Evolutionary conservation across 35 echinoderm and acorn worm species (phyloP).

Genomic region (Ophiothrix spiculata): DNA sequence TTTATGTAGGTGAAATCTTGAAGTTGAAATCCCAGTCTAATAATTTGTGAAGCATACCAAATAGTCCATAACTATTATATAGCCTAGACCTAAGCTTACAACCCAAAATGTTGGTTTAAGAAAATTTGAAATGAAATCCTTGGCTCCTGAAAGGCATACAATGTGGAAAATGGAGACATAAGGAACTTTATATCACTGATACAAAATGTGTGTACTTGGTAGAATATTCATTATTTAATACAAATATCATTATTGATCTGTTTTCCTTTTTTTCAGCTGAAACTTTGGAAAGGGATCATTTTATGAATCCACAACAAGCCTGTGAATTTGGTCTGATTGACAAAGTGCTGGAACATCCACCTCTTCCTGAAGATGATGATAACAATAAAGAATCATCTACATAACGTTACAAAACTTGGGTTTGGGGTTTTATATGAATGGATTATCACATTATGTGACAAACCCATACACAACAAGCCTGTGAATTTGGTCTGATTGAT

Average conservation of each 20-base stretch:
- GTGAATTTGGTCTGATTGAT: slow-evolving; percentile 90
- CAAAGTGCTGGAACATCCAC: slow-evolving; percentile 91
- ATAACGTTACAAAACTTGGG: too few relatives aligned
- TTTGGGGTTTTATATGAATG: too few relatives aligned
- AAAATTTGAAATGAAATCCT: neutral
- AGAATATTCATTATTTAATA: neutral
- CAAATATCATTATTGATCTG: neutral
- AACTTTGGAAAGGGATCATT: slow-evolving; percentile 89
- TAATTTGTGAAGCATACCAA: too few relatives aligned
- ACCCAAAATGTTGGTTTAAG: neutral
- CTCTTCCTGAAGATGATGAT: slow-evolving; percentile 44
- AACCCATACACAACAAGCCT: slow-evolving; percentile 76
- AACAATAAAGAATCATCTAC: slow-evolving; percentile 3
- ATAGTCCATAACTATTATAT: too few relatives aligned
- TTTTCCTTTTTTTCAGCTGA: slow-evolving; percentile 50
- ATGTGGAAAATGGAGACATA: neutral
- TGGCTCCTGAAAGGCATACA: neutral
- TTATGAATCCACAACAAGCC: slow-evolving; percentile 91
- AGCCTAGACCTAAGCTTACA: neutral
- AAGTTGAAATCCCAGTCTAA: too few relatives aligned
- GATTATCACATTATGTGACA: too few relatives aligned
- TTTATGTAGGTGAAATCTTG: too few relatives aligned
- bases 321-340: slow-evolving; percentile 90
- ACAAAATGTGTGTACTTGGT: neutral
- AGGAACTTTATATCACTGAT: neutral